These are phyloP conservation scores for Bellardia bayeri DNA, from an alignment of 2,888 invertebrate species.

Conservation along the genomic window DNA sequence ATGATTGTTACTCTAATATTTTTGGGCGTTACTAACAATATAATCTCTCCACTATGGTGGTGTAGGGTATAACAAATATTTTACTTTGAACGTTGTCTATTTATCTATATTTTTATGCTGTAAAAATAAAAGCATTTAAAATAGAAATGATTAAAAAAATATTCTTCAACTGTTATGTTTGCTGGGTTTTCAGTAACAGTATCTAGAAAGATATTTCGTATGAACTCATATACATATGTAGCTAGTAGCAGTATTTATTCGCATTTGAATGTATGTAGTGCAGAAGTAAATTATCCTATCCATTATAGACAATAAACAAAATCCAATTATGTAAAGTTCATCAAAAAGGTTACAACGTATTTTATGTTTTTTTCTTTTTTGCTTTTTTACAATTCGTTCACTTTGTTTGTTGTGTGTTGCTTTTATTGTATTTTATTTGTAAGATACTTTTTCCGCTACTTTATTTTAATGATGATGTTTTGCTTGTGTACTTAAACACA, in stretches of 20 bases:
- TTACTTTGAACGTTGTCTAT: too few relatives aligned
- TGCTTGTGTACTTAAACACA: conserved; percentile 41
- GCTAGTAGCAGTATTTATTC: not conserved
- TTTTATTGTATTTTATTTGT: conserved; percentile 34
- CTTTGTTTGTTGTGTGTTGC: conserved; percentile 6
- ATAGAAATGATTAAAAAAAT: too few relatives aligned
- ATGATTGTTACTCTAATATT: too few relatives aligned
- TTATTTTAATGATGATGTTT: conserved; percentile 49
- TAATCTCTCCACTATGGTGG: too few relatives aligned
- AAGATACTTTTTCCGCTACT: conserved; percentile 65
- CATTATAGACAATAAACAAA: conserved; percentile 65
- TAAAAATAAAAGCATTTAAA: too few relatives aligned
- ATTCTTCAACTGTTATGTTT: conserved; percentile 1
- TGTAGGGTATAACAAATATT: too few relatives aligned
- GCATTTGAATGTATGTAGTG: not conserved
- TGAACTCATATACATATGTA: too few relatives aligned
- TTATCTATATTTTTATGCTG: too few relatives aligned
- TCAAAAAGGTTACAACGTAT: conserved; percentile 65
- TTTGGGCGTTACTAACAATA: too few relatives aligned
- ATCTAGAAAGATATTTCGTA: too few relatives aligned
- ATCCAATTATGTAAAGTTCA: conserved; percentile 73
- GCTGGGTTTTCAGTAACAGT: conserved; percentile 13
- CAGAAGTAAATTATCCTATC: conserved; percentile 41
- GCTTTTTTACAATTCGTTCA: conserved; percentile 10
- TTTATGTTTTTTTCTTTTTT: conserved; percentile 29